Percentiles rank a stretch among this genome's conserved stretches.
These are phyloP conservation scores for Papilio machaon DNA, from an alignment of 1,140 invertebrate species.

Conservation along the genomic window DNA sequence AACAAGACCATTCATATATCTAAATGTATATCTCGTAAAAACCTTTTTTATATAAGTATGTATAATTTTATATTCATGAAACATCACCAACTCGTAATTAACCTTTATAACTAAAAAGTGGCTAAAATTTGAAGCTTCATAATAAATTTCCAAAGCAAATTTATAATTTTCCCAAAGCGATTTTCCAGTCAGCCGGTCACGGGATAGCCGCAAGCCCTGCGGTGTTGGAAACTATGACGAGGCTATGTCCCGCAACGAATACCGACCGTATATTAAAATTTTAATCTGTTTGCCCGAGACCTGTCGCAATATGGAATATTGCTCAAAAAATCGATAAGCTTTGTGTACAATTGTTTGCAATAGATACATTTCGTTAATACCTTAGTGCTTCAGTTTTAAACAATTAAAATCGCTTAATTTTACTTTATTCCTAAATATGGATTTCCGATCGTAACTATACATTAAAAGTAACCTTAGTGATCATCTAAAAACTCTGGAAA, in stretches of 20 bases:
- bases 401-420: neutral
- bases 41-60: too few relatives aligned
- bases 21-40: neutral
- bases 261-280: conserved; percentile 32
- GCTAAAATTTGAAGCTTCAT: neutral
- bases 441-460: neutral
- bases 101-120: neutral
- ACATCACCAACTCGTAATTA: neutral
- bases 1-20: neutral
- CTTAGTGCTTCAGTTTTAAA: neutral
- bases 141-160: neutral
- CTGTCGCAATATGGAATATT: conserved; percentile 12
- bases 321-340: neutral
- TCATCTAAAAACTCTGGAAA: neutral
- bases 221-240: neutral
- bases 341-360: neutral
- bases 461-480: neutral
- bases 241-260: neutral
- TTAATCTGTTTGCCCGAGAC: conserved; percentile 19
- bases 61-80: too few relatives aligned
- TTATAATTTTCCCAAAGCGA: conserved; percentile 24
- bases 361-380: neutral
- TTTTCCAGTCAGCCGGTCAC: conserved; percentile 6
- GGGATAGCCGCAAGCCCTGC: conserved; percentile 11
- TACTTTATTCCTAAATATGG: neutral